Base-by-base conservation (phyloP, 2,888 invertebrate genomes). In the Torymus auratus region DNA sequence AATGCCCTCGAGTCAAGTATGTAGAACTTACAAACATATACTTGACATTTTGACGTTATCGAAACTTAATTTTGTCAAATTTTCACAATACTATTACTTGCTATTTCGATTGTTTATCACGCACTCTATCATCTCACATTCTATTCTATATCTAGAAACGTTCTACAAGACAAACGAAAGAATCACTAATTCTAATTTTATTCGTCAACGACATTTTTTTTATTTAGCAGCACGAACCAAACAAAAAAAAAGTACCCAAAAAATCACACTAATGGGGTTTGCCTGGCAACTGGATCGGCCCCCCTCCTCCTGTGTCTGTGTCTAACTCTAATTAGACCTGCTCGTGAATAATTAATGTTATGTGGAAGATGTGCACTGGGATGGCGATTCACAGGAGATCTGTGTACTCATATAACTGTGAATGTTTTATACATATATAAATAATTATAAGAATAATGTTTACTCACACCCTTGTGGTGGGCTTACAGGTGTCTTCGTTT, bases 261-360 rank as follows among this genome's bases (percentile, higher is more conserved):
- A 65, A 75, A 28, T 28, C 58, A 74, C 58, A 82, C 78, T 80
- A 80, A 80, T 75, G 41, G 74, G 80, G 55, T 72, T 78, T 28
- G 68, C 56, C 64, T 79, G 75, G 58, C 70, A 79, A 50, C 67
- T 69, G 78, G 52, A 75, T 78, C 72, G 70, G 73, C 52, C 61
- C 65, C 75, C 52, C 12, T 13, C 55, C 53, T 75, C 72, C 67
- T 78, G 71, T 77, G 77, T 78, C 68, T 83, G 83, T 83, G 81
- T 84, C 84, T 85, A 85, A 85, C 84, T 84, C 71, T 75, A 56
- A 72, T 79, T 79, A 77, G 77, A 77, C 70, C 61, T 65, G 52
- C 55, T 81, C 73, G 72, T 76, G 55, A 76, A 76, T 82, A 79
- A 72, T 82, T 78, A 71, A 78, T 71, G 64, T 73, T 71, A 4